Evolutionary conservation across 2,113 vertebrate species (phyloP).

Genomic region (Syrrhaptes paradoxus): DNA sequence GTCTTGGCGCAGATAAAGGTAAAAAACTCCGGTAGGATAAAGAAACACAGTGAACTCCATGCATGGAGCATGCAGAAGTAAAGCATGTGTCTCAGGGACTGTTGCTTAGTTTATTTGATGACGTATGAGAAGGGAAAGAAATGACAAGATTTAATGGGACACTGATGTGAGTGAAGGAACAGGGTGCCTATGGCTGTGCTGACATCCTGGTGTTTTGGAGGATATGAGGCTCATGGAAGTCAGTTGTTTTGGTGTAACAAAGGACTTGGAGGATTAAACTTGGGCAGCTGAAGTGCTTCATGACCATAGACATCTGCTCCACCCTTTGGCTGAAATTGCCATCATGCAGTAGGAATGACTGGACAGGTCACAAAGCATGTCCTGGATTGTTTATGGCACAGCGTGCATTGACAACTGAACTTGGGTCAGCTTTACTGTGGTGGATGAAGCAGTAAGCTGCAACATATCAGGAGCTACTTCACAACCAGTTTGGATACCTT

Average conservation of each 20-base stretch:
- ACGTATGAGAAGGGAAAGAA: background rate
- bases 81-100: background rate
- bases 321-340: background rate
- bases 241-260: background rate
- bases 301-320: background rate
- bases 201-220: background rate
- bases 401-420: background rate
- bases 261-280: background rate
- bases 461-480: background rate
- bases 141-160: background rate
- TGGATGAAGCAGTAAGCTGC: background rate
- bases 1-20: background rate
- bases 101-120: background rate
- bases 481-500: background rate
- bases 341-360: fast-evolving
- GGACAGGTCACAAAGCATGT: fast-evolving
- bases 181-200: background rate
- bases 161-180: background rate
- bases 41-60: background rate
- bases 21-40: background rate
- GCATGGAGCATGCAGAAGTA: background rate
- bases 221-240: background rate
- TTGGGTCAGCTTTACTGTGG: background rate
- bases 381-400: background rate
- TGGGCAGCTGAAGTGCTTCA: background rate